These are phyloP conservation scores for Polypedilum pembai DNA, from an alignment of 1,140 invertebrate genomes.

Conservation along the genomic window DNA sequence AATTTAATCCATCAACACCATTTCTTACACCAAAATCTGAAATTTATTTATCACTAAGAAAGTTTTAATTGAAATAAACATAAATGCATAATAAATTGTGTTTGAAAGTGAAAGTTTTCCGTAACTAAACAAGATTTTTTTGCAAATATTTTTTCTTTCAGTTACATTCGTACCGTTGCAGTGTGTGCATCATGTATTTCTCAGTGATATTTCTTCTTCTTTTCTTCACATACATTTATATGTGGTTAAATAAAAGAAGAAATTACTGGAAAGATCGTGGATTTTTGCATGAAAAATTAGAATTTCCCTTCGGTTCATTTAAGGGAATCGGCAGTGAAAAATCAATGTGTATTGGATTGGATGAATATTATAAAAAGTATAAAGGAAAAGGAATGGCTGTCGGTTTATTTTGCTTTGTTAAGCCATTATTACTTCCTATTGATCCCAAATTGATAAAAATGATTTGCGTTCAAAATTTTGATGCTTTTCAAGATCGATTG, in stretches of 20 bases:
- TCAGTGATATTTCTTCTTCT: background rate
- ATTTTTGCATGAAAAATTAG: background rate
- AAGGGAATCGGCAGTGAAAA: background rate
- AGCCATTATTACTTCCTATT: constrained; percentile 44
- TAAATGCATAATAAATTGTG: background rate
- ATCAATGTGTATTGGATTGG: background rate
- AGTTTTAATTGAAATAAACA: background rate
- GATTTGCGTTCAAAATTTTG: constrained; percentile 46
- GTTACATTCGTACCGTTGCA: background rate
- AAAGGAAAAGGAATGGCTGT: constrained; percentile 28
- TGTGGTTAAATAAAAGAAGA: background rate
- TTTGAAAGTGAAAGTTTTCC: constrained; percentile 14
- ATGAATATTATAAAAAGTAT: background rate
- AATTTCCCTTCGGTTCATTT: background rate
- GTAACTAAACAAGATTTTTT: background rate
- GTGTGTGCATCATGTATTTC: background rate
- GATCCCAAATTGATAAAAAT: constrained; percentile 46
- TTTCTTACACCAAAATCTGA: background rate
- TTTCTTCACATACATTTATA: background rate
- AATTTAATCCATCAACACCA: background rate
- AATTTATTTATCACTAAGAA: background rate
- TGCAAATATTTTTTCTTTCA: background rate
- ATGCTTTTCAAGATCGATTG: constrained; percentile 44
- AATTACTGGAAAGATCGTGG: constrained; percentile 7
- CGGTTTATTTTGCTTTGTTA: constrained; percentile 34